Evolutionary conservation across 64 coral and sea anemone genomes (phyloP), one percentile per base, ranked within the genome.

Genomic region (Porites lutea): DNA sequence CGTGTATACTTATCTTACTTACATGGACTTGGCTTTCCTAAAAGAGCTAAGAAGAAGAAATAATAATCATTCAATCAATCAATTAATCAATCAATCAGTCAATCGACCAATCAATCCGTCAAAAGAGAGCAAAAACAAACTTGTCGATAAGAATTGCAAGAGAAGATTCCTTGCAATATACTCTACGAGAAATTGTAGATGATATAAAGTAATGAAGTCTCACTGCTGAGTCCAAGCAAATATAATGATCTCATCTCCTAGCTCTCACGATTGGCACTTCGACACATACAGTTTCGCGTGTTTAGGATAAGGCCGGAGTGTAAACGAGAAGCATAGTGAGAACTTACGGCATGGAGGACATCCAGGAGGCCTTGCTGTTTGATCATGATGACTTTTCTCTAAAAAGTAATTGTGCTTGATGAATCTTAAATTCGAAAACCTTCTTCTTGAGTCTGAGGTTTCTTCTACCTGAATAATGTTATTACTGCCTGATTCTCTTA

Each of bases 351-450:
- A 78, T 8, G 50, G 75, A 20, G 18, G 51, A n/a, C 75, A 78
- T 20, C 50, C 75, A 78, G 52, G 49, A 55, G 52, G 75, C 75
- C 47, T 77, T 77, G 50, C 50, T n/a, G 75, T 45, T 55, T 55
- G 50, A 78, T n/a, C 19, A 18, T 57, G 16, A 57, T 23, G 75
- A 23, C 4, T 18, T 19, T 65, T 65, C 62, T 16, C 4, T 19
- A 78, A 78, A 19, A 78, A 78, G n/a, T 78, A 78, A 55, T 78
- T 78, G 52, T 58, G 51, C 49, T 78, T 78, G 51, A 78, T 78
- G 1, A 21, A 7, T 21, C 75, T 53, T 78, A 51, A 78, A 27
- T 53, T 47, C 16, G 2, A 8, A 78, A 22, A 55, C 6, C 12
- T 15, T 2, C 22, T 55, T 57, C 6, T 22, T 23, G n/a, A 13